phyloP scores from a whole-genome alignment of 1,140 invertebrate species.

The Neuroterus valhalla region DNA sequence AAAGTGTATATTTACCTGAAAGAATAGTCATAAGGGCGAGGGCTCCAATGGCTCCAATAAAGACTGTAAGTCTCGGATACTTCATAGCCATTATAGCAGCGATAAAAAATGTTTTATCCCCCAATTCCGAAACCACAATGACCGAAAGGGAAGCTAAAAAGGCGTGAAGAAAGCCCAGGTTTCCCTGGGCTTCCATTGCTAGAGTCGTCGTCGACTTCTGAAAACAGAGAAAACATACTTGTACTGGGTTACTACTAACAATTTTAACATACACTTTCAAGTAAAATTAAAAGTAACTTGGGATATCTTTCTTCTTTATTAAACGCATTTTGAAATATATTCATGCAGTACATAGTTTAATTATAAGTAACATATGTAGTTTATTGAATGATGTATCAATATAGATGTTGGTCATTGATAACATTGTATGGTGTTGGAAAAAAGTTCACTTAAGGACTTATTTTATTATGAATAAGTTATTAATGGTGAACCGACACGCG shows the following conservation, averaged over 20 bases:
- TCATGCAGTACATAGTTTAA: too few species aligned
- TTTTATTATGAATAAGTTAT: too few species aligned
- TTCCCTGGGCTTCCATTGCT: constrained; percentile 43
- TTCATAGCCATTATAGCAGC: constrained; percentile 99
- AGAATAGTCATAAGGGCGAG: constrained; percentile 96
- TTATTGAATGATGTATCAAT: too few species aligned
- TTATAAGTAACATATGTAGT: too few species aligned
- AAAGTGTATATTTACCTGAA: constrained; percentile 79
- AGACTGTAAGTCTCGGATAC: constrained; percentile 94
- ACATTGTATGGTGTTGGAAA: too few species aligned
- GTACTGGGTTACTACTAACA: background rate
- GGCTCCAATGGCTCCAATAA: constrained; percentile 93
- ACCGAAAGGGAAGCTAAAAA: constrained; percentile 96
- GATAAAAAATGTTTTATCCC: constrained; percentile 99
- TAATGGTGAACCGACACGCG: too few species aligned
- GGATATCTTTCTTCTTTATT: too few species aligned
- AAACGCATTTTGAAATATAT: too few species aligned
- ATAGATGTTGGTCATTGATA: too few species aligned
- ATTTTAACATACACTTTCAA: too few species aligned
- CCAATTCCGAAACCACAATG: constrained; percentile 97
- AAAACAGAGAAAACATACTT: background rate
- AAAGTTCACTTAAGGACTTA: too few species aligned
- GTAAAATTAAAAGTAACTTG: too few species aligned
- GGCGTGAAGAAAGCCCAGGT: constrained; percentile 91
- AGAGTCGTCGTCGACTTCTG: background rate